These are phyloP conservation scores for Helicoverpa assulta DNA, from an alignment of 2,888 invertebrate species.

Conservation along the genomic window DNA sequence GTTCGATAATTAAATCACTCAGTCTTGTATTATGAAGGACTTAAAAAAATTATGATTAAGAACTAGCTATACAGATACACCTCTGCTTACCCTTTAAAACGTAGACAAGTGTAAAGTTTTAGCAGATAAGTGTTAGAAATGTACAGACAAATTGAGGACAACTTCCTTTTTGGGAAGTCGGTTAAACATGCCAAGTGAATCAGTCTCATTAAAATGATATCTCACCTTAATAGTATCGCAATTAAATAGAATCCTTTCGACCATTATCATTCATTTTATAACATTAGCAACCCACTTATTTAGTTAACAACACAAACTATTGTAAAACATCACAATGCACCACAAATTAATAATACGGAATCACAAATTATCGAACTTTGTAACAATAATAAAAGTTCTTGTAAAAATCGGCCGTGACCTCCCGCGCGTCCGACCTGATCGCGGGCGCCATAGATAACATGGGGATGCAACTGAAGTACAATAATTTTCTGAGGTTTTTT, in stretches of 20 bases:
- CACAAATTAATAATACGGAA: background rate
- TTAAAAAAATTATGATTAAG: too few relatives aligned
- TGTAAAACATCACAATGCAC: constrained; percentile 11
- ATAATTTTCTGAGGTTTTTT: too few relatives aligned
- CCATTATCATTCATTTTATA: constrained; percentile 18
- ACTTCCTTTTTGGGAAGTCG: too few relatives aligned
- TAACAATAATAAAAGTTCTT: constrained; percentile 12
- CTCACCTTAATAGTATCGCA: constrained; percentile 43
- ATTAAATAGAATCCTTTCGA: constrained; percentile 24
- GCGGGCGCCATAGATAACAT: too few relatives aligned
- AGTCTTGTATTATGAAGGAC: too few relatives aligned
- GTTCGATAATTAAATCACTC: background rate
- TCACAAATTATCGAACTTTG: constrained; percentile 2
- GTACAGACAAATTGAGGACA: background rate
- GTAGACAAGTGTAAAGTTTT: background rate
- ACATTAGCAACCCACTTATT: constrained; percentile 16
- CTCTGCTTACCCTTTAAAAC: background rate
- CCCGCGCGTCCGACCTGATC: constrained; percentile 57
- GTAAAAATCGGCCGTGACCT: background rate
- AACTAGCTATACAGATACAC: background rate
- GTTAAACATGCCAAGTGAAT: too few relatives aligned
- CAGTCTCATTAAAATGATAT: background rate
- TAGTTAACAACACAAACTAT: constrained; percentile 19
- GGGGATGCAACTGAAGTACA: too few relatives aligned
- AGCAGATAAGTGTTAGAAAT: background rate